These are phyloP conservation scores for Mesaphorura yosii DNA, from an alignment of 1,140 invertebrate species.

Conservation along the genomic window DNA sequence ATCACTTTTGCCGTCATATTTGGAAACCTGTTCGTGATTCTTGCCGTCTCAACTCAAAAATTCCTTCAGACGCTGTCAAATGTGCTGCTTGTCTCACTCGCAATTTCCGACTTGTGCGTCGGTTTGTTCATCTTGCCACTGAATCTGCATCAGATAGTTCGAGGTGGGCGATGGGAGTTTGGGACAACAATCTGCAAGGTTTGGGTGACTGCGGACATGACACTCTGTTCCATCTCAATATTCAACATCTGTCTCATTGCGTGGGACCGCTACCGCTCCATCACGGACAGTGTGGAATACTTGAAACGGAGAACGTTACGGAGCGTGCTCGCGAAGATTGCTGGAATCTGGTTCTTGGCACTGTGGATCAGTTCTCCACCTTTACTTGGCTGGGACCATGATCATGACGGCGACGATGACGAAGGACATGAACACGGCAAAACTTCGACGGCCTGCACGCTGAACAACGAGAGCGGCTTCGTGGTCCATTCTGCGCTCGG, in stretches of 20 bases:
- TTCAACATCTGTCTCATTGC: conserved; percentile 92
- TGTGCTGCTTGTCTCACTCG: neutral
- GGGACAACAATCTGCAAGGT: neutral
- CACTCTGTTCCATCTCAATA: conserved; percentile 37
- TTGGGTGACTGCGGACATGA: neutral
- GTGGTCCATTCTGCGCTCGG: conserved; percentile 6
- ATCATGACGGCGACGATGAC: neutral
- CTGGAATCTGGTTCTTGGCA: conserved; percentile 42
- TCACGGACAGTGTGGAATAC: conserved; percentile 94
- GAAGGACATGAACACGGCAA: no score
- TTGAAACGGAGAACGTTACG: conserved; percentile 71
- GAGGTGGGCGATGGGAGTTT: neutral
- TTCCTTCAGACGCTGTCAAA: neutral
- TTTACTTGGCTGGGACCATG: conserved; percentile 42
- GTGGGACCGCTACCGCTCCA: conserved; percentile 83
- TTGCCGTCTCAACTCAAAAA: neutral
- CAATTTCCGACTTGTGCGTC: neutral
- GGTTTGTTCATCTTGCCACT: neutral
- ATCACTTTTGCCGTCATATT: neutral
- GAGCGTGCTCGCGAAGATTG: conserved; percentile 30
- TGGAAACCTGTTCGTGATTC: neutral
- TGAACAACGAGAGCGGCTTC: neutral
- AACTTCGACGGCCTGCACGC: no score
- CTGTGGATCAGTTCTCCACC: conserved; percentile 47
- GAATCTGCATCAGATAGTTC: neutral